phyloP scores from a whole-genome alignment of 2,797 vertebrate genomes.

The Antennarius maculatus region DNA sequence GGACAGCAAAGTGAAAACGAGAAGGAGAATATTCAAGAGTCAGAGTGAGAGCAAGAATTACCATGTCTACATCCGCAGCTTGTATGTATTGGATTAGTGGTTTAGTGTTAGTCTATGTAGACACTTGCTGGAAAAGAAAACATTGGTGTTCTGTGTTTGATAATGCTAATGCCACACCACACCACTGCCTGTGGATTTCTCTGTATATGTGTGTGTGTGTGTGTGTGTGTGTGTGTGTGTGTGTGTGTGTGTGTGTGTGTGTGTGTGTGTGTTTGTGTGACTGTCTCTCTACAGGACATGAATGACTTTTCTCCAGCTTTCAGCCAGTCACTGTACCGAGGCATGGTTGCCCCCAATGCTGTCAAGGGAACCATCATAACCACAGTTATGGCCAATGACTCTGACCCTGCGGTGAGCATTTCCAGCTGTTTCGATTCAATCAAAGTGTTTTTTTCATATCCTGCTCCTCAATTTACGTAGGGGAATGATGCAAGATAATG shows the following conservation, averaged over 20 bases:
- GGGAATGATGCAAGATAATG: constrained; percentile 40
- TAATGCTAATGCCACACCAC: neutral
- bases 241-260: neutral
- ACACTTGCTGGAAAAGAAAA: neutral
- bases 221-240: too few species aligned
- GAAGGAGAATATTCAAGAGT: too few species aligned
- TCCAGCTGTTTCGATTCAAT: constrained; percentile 49
- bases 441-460: constrained; percentile 38
- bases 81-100: too few species aligned
- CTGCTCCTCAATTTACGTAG: constrained; percentile 28
- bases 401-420: constrained; percentile 90
- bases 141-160: constrained; percentile 8
- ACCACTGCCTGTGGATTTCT: neutral
- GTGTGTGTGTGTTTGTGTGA: constrained; percentile 14
- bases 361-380: constrained; percentile 92
- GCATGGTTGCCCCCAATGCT: constrained; percentile 95
- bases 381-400: constrained; percentile 89
- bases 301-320: constrained; percentile 95
- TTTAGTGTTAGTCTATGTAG: too few species aligned
- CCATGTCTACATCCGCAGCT: too few species aligned
- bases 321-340: constrained; percentile 88
- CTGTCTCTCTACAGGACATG: constrained; percentile 90
- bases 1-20: too few species aligned
- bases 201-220: too few species aligned
- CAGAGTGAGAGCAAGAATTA: too few species aligned